phyloP scores from a whole-genome alignment of 2,113 vertebrate species.

The Rhynchopsitta pachyrhyncha region DNA sequence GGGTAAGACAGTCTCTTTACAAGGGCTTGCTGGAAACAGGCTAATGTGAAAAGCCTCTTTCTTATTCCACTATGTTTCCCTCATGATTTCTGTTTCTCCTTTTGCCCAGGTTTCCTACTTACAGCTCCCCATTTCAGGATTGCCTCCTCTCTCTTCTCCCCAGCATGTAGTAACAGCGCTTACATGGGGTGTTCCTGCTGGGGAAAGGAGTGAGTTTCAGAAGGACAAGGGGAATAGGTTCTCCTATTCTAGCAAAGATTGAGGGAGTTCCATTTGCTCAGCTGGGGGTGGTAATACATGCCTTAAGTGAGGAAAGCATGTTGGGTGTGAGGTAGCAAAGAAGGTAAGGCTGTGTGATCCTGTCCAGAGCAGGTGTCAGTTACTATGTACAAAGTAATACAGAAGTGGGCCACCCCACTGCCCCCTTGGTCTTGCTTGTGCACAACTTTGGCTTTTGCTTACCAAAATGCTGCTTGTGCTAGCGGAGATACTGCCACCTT shows the following conservation, averaged over 20 bases:
- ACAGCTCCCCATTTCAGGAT: not conserved
- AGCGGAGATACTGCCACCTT: rapidly evolving
- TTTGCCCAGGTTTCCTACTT: not conserved
- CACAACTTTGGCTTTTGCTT: not conserved
- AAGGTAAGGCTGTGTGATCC: not conserved
- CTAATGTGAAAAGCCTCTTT: not conserved
- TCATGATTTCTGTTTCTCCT: not conserved
- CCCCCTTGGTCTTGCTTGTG: not conserved
- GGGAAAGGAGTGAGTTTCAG: not conserved
- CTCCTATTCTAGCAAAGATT: not conserved
- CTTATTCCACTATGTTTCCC: not conserved
- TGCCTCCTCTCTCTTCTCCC: not conserved
- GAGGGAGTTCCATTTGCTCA: not conserved
- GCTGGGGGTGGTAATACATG: not conserved
- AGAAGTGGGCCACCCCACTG: not conserved
- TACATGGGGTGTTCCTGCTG: not conserved
- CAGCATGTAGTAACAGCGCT: not conserved
- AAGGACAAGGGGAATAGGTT: not conserved
- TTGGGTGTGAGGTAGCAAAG: not conserved
- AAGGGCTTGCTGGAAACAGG: not conserved
- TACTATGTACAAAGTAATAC: not conserved
- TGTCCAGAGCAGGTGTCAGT: not conserved
- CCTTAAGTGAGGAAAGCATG: not conserved
- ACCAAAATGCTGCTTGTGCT: not conserved
- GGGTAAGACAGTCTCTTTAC: not conserved